Percentiles rank a stretch among this genome's conserved stretches.
Conservation (phyloP, 2,797 vertebrate species). For the Macroramphosus scolopax region DNA sequence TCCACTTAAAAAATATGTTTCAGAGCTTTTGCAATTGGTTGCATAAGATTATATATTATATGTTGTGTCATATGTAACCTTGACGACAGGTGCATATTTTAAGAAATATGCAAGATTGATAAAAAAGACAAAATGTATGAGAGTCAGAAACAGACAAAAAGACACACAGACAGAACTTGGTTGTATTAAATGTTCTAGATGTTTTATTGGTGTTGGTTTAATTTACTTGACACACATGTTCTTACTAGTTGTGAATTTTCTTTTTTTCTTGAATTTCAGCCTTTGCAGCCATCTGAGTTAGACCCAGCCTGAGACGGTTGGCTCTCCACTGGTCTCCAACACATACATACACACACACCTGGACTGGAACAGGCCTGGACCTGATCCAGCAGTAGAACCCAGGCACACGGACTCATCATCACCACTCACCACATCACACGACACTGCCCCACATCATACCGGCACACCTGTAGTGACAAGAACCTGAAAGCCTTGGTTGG, state of each 20-base stretch:
- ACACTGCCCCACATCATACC: conserved; percentile 61
- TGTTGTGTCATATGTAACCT: too few species aligned
- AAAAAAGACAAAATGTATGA: too few species aligned
- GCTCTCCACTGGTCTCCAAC: conserved; percentile 64
- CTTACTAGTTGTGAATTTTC: conserved; percentile 62
- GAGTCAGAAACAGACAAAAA: conserved; percentile 54
- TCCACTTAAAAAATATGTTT: too few species aligned
- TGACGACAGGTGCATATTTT: too few species aligned
- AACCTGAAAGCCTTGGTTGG: conserved; percentile 59
- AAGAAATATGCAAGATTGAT: not conserved
- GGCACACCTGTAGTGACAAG: conserved; percentile 62
- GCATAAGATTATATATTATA: too few species aligned
- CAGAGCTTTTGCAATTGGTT: too few species aligned
- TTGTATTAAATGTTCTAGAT: conserved; percentile 88
- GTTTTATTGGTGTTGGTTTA: conserved; percentile 85
- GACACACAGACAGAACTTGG: conserved; percentile 66
- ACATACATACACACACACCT: conserved; percentile 63
- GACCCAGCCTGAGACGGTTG: conserved; percentile 66
- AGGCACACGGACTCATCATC: conserved; percentile 46
- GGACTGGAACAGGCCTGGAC: conserved; percentile 24
- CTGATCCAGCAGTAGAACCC: conserved; percentile 22
- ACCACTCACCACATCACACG: conserved; percentile 57
- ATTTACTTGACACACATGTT: conserved; percentile 80
- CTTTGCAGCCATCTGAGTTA: conserved; percentile 68
- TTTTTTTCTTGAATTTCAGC: conserved; percentile 58